Evolutionary conservation across 2,888 invertebrate genomes (phyloP).

Genomic region (Lycocerus yunnanus): DNA sequence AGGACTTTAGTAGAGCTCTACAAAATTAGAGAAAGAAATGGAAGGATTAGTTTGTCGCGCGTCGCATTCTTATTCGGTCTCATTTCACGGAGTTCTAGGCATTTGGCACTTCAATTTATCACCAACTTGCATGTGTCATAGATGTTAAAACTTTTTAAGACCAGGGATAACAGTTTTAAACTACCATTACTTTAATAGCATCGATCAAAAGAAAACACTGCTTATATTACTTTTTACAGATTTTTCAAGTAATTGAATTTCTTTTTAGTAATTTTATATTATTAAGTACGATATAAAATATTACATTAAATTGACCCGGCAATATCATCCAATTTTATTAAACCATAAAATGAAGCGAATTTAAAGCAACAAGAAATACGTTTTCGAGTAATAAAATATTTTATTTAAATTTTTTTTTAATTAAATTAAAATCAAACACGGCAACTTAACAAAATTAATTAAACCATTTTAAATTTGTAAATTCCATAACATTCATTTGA

Average conservation of each 20-base stretch:
- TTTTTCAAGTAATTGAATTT: slow-evolving; percentile 3
- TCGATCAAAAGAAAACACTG: slow-evolving; percentile 1
- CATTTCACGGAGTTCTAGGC: slow-evolving; percentile 52
- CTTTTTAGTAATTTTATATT: background rate
- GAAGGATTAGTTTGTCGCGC: slow-evolving; percentile 52
- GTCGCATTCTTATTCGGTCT: slow-evolving; percentile 50
- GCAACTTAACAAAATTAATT: background rate
- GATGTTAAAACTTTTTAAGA: slow-evolving; percentile 32
- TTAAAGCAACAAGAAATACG: background rate
- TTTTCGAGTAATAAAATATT: background rate
- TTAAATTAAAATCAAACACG: background rate
- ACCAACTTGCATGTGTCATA: slow-evolving; percentile 41
- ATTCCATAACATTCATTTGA: too few relatives aligned
- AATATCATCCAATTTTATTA: background rate
- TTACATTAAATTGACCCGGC: background rate
- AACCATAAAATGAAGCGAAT: background rate
- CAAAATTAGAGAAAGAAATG: slow-evolving; percentile 55
- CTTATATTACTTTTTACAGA: background rate
- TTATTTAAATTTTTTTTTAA: background rate
- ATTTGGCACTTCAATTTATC: slow-evolving; percentile 49
- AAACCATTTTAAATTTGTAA: too few relatives aligned
- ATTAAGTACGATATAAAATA: background rate
- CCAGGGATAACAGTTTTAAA: slow-evolving; percentile 29
- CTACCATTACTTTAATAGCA: slow-evolving; percentile 23
- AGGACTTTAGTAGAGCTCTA: slow-evolving; percentile 49